A percentile compares a stretch with the other conserved stretches of the same genome.
phyloP scores from a whole-genome alignment of 1,140 invertebrate species.

The Asobara japonica region DNA sequence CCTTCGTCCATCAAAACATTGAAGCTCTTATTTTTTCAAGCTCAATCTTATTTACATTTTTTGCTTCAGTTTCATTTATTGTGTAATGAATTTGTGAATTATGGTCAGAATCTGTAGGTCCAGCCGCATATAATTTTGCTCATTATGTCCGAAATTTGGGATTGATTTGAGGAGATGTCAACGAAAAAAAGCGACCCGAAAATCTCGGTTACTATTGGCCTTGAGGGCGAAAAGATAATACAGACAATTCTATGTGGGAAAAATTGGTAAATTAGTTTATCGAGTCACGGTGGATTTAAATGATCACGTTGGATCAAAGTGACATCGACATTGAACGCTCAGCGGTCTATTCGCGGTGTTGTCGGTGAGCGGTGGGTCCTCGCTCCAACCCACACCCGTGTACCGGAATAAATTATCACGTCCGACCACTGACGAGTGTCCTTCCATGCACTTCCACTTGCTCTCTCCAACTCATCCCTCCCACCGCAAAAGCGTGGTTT shows the following conservation, averaged over 20 bases:
- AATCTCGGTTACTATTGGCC: too few species aligned
- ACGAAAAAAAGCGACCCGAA: too few species aligned
- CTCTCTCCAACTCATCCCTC: neutral
- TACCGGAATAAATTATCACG: constrained; percentile 19
- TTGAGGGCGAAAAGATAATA: neutral
- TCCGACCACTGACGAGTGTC: constrained; percentile 11
- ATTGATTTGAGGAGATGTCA: too few species aligned
- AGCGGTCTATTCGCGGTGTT: constrained; percentile 15
- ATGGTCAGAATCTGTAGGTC: too few species aligned
- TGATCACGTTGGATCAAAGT: constrained; percentile 12
- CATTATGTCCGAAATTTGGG: too few species aligned
- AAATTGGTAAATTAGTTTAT: neutral
- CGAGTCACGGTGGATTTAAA: constrained; percentile 9
- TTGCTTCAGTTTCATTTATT: too few species aligned
- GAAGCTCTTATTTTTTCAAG: too few species aligned
- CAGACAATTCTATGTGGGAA: neutral
- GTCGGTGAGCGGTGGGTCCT: neutral
- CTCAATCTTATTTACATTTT: too few species aligned
- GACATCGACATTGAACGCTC: constrained; percentile 1
- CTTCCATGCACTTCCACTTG: constrained; percentile 1
- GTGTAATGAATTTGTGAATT: too few species aligned
- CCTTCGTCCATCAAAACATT: too few species aligned
- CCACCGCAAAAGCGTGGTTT: neutral
- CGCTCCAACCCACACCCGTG: neutral
- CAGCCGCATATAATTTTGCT: too few species aligned